Percentiles rank a stretch among this genome's conserved stretches.
phyloP scores from a whole-genome alignment of 2,113 vertebrate species.

The Osmerus mordax region DNA sequence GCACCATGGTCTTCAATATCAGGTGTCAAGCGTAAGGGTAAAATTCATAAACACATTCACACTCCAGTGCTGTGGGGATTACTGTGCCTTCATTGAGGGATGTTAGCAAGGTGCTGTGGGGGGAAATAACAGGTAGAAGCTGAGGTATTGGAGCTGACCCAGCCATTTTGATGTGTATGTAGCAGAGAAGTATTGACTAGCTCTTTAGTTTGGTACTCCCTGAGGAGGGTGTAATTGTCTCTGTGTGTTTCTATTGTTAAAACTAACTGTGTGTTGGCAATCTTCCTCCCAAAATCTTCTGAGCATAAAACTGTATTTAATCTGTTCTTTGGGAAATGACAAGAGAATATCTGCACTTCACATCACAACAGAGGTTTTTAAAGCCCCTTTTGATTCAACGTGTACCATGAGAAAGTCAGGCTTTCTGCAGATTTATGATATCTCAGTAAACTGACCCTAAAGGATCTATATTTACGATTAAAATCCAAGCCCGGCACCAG shows the following conservation, averaged over 20 bases:
- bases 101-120: conserved; percentile 33
- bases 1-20: conserved; percentile 47
- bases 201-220: conserved; percentile 71
- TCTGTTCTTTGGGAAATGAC: conserved; percentile 44
- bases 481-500: not conserved
- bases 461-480: not conserved
- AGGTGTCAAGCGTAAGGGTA: conserved; percentile 57
- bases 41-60: conserved; percentile 59
- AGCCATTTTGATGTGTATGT: conserved; percentile 68
- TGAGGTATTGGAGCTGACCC: conserved; percentile 52
- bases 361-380: conserved; percentile 31
- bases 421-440: no score
- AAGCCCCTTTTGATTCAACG: conserved; percentile 37
- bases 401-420: conserved; percentile 15
- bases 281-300: conserved; percentile 58
- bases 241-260: conserved; percentile 73
- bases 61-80: conserved; percentile 44
- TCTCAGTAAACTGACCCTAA: no score
- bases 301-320: conserved; percentile 43
- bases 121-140: conserved; percentile 21
- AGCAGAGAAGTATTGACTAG: conserved; percentile 72
- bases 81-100: conserved; percentile 31
- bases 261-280: conserved; percentile 66
- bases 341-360: conserved; percentile 38
- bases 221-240: conserved; percentile 68